Percentiles rank a stretch among this genome's conserved stretches.
phyloP scores from a whole-genome alignment of 2,888 invertebrate genomes.

The Plagodis pulveraria region DNA sequence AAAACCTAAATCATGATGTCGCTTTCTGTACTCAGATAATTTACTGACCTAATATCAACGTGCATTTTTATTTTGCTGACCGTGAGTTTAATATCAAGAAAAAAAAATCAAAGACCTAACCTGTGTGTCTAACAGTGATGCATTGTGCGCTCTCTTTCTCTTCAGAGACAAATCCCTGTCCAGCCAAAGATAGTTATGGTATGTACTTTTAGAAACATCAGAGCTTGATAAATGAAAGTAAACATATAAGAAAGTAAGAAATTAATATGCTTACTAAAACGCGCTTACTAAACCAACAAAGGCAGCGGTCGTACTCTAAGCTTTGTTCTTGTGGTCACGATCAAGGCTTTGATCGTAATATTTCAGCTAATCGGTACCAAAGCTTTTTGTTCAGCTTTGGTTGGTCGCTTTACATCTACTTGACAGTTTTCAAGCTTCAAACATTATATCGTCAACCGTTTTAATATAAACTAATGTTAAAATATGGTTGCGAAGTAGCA shows the following conservation, averaged over 20 bases:
- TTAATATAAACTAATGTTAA: too few relatives aligned
- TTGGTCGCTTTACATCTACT: constrained; percentile 32
- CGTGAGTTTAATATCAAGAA: too few relatives aligned
- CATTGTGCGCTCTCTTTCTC: too few relatives aligned
- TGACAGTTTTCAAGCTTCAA: constrained; percentile 4
- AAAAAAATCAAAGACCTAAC: too few relatives aligned
- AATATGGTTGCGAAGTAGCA: too few relatives aligned
- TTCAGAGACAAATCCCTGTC: not conserved
- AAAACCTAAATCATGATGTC: too few relatives aligned
- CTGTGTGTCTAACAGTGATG: too few relatives aligned
- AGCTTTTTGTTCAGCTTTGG: constrained; percentile 57
- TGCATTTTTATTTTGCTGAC: too few relatives aligned
- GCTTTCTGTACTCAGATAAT: too few relatives aligned
- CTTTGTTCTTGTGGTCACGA: constrained; percentile 50
- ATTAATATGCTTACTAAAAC: constrained; percentile 11
- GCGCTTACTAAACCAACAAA: constrained; percentile 11
- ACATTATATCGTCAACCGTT: not conserved
- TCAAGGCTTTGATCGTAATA: constrained; percentile 60
- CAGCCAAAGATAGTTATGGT: not conserved
- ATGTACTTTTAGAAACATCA: not conserved
- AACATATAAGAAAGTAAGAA: not conserved
- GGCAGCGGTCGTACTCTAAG: constrained; percentile 22
- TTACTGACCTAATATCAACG: too few relatives aligned
- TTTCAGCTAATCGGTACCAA: constrained; percentile 48
- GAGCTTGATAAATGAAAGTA: constrained; percentile 6